Evolutionary conservation across 1,140 invertebrate genomes (phyloP), one percentile per base, ranked within the genome.

Genomic region (Pseudomyrmex flavicornis): DNA sequence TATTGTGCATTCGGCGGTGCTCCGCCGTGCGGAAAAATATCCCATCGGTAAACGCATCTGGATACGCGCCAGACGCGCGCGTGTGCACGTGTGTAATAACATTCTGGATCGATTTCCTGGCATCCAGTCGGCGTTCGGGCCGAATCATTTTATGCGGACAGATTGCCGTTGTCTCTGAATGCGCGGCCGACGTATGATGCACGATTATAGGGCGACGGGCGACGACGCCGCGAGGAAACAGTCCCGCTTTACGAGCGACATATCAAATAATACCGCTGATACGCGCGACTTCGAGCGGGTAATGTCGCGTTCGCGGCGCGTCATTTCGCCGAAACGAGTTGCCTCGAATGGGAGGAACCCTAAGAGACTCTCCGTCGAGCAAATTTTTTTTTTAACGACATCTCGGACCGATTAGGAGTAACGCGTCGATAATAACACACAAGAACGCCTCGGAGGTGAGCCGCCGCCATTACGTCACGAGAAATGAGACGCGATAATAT

Each of bases 31-130:
- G 66, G 83, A 88, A 82, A 88, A 88, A 88, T 88, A 84, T 88
- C 84, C 84, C 80, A 83, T 88, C 88, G 84, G 86, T 84, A 86
- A 88, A 89, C 77, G 88, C 86, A 82, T 89, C 88, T 89, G 88
- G 88, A 88, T 83, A 65, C 50, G 65, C 54, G 88, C 88, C 88
- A 89, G 26, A 35, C 35, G 12, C 74, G 62, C 74, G 62, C 62
- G 75, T 74, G 50, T 83, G 69, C 79, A 74, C 62, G 79, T 74
- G 59, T 61, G 84, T 59, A 79, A 89, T 85, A 74, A 83, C 69
- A 83, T 85, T 85, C 68, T 63, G 88, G 86, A 88, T 89, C 85
- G 88, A 89, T 89, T 86, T 83, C 83, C 74, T 62, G 74, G 26
- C 70, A 85, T 87, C 83, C 65, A 77, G 70, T 70, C 72, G 69